Conservation (phyloP, 2,888 invertebrate genomes). For the Mamestra brassicae region DNA sequence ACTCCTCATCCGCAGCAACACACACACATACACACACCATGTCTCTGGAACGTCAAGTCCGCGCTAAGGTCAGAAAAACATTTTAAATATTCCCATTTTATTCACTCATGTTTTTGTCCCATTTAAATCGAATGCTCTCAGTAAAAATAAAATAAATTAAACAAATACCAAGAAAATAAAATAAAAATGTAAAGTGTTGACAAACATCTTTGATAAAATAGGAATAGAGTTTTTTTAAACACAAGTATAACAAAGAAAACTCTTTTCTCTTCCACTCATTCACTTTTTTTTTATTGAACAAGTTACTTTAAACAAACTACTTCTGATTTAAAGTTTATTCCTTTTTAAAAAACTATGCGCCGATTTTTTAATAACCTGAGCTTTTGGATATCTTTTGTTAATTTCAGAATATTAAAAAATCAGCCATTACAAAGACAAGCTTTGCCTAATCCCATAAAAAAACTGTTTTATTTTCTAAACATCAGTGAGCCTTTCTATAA, state of each 20-base stretch:
- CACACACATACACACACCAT: conserved; percentile 89
- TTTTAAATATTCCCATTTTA: conserved; percentile 32
- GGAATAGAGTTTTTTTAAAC: neutral
- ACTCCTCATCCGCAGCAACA: conserved; percentile 75
- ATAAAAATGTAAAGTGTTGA: neutral
- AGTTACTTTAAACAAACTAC: neutral
- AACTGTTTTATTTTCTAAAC: neutral
- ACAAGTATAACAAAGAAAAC: neutral
- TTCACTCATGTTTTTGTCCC: neutral
- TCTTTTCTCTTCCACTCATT: neutral
- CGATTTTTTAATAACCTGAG: no score
- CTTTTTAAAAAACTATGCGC: no score
- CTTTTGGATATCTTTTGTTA: no score
- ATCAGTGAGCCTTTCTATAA: neutral
- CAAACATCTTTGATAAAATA: neutral
- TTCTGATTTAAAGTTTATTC: neutral
- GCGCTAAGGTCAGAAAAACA: conserved; percentile 93
- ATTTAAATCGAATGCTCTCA: neutral
- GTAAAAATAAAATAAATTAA: neutral
- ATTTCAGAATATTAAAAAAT: no score
- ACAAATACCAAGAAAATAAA: neutral
- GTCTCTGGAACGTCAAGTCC: conserved; percentile 98
- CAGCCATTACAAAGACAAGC: no score
- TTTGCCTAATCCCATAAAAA: neutral
- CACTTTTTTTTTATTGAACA: neutral